Conservation (phyloP, 1,140 invertebrate species). For the Pantala flavescens region DNA sequence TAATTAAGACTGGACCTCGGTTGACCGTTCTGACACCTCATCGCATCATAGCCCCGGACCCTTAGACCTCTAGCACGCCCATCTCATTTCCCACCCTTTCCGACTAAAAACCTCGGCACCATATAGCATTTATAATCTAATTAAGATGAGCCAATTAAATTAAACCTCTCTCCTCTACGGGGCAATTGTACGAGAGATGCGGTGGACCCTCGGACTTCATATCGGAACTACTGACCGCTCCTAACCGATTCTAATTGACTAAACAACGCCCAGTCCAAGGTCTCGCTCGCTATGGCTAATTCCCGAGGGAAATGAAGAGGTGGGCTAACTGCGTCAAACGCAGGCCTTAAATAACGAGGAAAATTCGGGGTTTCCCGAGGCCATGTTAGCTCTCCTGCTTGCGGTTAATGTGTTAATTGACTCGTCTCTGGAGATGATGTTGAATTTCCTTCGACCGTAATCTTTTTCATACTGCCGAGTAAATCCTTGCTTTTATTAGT, state of each 20-base stretch:
- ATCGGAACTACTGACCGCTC: neutral
- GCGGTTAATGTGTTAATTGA: too few species aligned
- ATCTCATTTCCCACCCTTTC: neutral
- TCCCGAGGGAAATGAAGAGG: too few species aligned
- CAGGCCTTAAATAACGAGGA: too few species aligned
- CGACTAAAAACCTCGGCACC: neutral
- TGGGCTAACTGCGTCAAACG: too few species aligned
- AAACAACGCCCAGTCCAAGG: neutral
- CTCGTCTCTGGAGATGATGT: too few species aligned
- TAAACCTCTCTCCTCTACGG: neutral
- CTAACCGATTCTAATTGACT: neutral
- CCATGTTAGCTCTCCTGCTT: too few species aligned
- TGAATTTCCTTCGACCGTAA: too few species aligned
- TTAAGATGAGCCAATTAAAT: conserved; percentile 10
- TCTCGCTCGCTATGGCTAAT: too few species aligned
- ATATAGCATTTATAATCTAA: neutral
- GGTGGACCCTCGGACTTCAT: neutral
- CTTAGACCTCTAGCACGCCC: neutral
- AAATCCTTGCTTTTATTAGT: too few species aligned
- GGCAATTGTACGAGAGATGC: neutral
- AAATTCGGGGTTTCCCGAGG: too few species aligned
- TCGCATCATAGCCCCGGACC: neutral
- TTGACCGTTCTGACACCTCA: neutral
- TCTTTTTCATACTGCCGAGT: too few species aligned
- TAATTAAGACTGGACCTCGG: neutral